These are phyloP conservation scores for Heterochromis multidens DNA, from an alignment of 2,113 vertebrate species.

Conservation along the genomic window DNA sequence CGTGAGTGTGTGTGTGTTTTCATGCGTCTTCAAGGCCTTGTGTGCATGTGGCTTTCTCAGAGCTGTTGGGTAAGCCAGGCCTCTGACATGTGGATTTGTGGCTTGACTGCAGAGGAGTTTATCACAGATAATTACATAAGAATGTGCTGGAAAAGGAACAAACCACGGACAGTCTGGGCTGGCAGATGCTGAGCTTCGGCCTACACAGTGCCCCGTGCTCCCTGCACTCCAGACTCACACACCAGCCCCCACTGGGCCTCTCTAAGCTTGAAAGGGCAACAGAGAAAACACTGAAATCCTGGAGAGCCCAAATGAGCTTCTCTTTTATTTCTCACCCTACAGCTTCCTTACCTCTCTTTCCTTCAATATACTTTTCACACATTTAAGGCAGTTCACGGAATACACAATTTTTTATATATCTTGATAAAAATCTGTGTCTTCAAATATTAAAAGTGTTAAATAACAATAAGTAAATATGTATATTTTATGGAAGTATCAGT, in stretches of 20 bases:
- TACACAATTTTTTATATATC: not conserved
- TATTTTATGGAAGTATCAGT: not conserved
- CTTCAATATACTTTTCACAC: slow-evolving; percentile 1
- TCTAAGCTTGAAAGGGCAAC: slow-evolving; percentile 49
- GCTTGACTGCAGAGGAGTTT: slow-evolving; percentile 69
- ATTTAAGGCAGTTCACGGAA: not conserved
- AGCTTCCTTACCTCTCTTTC: slow-evolving; percentile 11
- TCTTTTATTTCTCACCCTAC: slow-evolving; percentile 32
- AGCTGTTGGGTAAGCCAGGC: slow-evolving; percentile 59
- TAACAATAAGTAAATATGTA: not conserved
- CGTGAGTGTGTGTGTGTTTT: not conserved
- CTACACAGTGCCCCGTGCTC: slow-evolving; percentile 46
- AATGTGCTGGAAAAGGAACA: slow-evolving; percentile 70
- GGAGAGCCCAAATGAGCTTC: slow-evolving; percentile 32
- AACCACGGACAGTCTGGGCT: slow-evolving; percentile 59
- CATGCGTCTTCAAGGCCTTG: slow-evolving; percentile 21
- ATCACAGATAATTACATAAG: slow-evolving; percentile 73
- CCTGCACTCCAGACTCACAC: slow-evolving; percentile 50
- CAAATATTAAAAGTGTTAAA: not conserved
- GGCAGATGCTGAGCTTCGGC: slow-evolving; percentile 62
- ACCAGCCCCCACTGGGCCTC: slow-evolving; percentile 48
- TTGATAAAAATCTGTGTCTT: not conserved
- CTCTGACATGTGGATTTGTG: slow-evolving; percentile 68
- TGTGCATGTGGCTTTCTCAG: slow-evolving; percentile 46
- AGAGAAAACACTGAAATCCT: slow-evolving; percentile 40